These are phyloP conservation scores for Euzophera pinguis DNA, from an alignment of 2,888 invertebrate species.

Conservation along the genomic window DNA sequence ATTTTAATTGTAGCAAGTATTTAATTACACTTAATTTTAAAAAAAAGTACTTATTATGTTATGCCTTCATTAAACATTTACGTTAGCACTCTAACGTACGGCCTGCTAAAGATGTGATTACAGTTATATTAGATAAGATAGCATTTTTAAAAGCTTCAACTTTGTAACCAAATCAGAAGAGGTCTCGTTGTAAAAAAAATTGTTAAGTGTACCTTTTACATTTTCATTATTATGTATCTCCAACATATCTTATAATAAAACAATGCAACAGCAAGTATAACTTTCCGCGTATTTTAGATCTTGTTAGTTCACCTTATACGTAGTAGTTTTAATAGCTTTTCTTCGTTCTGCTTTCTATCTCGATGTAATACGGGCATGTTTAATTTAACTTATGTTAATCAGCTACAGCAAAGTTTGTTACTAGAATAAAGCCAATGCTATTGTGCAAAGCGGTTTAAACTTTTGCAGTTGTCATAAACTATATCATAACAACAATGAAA, in stretches of 20 bases:
- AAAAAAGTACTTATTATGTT: too few species aligned
- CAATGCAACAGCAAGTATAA: not conserved
- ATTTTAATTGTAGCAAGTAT: too few species aligned
- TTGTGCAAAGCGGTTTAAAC: conserved; percentile 8
- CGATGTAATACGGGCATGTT: conserved; percentile 29
- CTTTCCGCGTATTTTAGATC: conserved; percentile 6
- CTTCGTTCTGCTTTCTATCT: conserved; percentile 34
- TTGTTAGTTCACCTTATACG: conserved; percentile 24
- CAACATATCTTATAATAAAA: not conserved
- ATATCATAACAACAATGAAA: not conserved
- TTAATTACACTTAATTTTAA: too few species aligned
- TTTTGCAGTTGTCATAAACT: not conserved
- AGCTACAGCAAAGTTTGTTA: conserved; percentile 24
- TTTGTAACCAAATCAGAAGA: too few species aligned
- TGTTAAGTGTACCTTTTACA: too few species aligned
- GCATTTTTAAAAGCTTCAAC: too few species aligned
- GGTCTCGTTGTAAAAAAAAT: too few species aligned
- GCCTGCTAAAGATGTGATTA: too few species aligned
- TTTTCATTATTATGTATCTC: too few species aligned
- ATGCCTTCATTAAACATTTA: too few species aligned
- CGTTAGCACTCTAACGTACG: too few species aligned
- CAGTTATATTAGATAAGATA: too few species aligned
- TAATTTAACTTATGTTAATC: conserved; percentile 36
- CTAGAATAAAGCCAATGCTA: conserved; percentile 16
- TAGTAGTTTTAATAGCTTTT: conserved; percentile 38